phyloP scores from a whole-genome alignment of 2,113 vertebrate species.

The Hydrolagus affinis region DNA sequence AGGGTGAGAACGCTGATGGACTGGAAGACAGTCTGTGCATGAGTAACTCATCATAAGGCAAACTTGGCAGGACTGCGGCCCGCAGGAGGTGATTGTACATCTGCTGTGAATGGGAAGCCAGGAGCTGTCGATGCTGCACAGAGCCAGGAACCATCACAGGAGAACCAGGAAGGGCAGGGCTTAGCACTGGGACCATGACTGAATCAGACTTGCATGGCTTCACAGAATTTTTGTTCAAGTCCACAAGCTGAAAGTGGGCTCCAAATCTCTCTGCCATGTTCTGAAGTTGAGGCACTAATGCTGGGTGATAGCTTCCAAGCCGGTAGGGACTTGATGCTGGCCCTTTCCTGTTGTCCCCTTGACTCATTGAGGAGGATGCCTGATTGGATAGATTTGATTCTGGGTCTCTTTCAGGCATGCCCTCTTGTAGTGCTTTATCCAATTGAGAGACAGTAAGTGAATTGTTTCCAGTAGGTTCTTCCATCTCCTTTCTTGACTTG shows the following conservation, averaged over 20 bases:
- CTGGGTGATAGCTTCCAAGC: not conserved
- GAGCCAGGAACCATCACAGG: not conserved
- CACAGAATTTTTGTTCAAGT: conserved; percentile 19
- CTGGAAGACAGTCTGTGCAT: conserved; percentile 12
- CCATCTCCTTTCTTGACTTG: not conserved
- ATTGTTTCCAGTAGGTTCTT: not conserved
- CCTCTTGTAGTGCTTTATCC: not conserved
- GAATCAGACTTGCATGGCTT: conserved; percentile 3
- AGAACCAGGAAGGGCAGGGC: not conserved
- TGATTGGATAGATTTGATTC: not conserved
- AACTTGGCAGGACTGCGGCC: not conserved
- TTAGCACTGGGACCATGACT: not conserved
- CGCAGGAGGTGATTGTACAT: conserved; percentile 24
- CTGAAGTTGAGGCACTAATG: not conserved
- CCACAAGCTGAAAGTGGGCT: conserved; percentile 19
- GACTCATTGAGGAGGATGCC: not conserved
- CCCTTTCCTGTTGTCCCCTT: conserved; percentile 11
- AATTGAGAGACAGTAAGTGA: not conserved
- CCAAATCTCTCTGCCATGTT: conserved; percentile 23
- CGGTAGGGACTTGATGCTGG: not conserved
- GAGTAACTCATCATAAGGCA: conserved; percentile 22
- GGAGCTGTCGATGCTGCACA: not conserved
- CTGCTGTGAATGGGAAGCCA: conserved; percentile 24
- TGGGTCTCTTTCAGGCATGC: not conserved
- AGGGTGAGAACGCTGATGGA: not conserved